Percentiles rank a stretch among this genome's conserved stretches.
Conservation (phyloP, 2,113 vertebrate species). For the Myotis davidii region DNA sequence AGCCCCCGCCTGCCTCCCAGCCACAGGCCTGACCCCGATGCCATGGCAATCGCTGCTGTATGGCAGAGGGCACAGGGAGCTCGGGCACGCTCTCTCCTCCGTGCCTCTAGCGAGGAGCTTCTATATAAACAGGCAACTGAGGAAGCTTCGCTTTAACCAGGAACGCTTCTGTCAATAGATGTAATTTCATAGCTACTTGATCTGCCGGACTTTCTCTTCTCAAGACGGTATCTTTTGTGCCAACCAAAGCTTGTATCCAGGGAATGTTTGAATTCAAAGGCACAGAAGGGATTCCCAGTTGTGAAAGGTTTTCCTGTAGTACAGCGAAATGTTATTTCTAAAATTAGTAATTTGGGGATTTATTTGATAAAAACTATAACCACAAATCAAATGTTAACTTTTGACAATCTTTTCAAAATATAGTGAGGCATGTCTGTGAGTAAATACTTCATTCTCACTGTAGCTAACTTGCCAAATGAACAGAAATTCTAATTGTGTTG, state of each 20-base stretch:
- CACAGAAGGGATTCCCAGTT: neutral
- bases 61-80: neutral
- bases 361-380: neutral
- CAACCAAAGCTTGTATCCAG: neutral
- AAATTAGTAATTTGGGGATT: neutral
- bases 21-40: neutral
- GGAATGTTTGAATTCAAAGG: neutral
- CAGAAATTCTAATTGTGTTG: neutral
- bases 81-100: neutral
- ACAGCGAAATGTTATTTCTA: neutral
- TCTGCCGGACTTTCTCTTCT: slow-evolving; percentile 25
- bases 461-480: neutral
- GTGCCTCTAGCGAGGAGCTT: neutral
- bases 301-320: slow-evolving; percentile 28
- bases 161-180: neutral
- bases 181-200: neutral
- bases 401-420: neutral
- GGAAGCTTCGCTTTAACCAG: slow-evolving; percentile 8
- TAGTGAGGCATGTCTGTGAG: neutral
- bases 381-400: slow-evolving; percentile 1
- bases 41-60: neutral
- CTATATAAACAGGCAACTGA: neutral
- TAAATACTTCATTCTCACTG: neutral
- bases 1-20: neutral
- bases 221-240: neutral